Percentiles rank a stretch among this genome's conserved stretches.
Conservation (phyloP, 23 tunicate genomes). For the Trididemnum clinides region DNA sequence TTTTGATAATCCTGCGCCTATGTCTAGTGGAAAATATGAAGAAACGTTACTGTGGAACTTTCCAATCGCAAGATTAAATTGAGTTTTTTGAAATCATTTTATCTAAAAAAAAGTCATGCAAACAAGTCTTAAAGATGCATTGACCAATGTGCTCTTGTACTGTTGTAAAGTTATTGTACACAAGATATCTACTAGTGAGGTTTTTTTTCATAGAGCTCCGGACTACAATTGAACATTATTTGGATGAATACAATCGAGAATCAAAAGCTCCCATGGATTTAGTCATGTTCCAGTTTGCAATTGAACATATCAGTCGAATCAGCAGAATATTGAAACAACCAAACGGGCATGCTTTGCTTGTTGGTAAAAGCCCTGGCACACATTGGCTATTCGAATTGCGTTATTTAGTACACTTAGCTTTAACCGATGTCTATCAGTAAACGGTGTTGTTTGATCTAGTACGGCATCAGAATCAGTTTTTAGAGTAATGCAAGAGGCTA, state of each 20-base stretch:
- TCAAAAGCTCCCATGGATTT: constrained; percentile 89
- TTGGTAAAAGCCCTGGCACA: constrained; percentile 56
- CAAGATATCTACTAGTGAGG: not conserved
- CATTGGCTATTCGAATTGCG: too few relatives aligned
- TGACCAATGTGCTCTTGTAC: too few relatives aligned
- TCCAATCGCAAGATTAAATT: not conserved
- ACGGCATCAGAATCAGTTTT: too few relatives aligned
- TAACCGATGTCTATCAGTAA: too few relatives aligned
- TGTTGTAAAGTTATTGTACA: too few relatives aligned
- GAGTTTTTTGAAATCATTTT: not conserved
- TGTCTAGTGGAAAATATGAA: too few relatives aligned
- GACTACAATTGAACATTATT: constrained; percentile 59
- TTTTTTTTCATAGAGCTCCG: constrained; percentile 48
- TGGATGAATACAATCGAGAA: constrained; percentile 85
- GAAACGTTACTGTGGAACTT: too few relatives aligned
- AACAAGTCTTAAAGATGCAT: too few relatives aligned
- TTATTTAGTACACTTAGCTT: too few relatives aligned
- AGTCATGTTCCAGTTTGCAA: constrained; percentile 91
- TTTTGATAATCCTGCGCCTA: too few relatives aligned
- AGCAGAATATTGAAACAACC: constrained; percentile 91
- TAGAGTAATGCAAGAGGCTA: too few relatives aligned
- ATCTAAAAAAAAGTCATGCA: not conserved
- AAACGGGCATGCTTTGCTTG: constrained; percentile 86
- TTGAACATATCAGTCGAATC: constrained; percentile 84
- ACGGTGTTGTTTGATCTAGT: too few relatives aligned